Percentiles rank a stretch among this genome's conserved stretches.
These are phyloP conservation scores for Morpho achilles DNA, from an alignment of 2,888 invertebrate species.

Conservation along the genomic window DNA sequence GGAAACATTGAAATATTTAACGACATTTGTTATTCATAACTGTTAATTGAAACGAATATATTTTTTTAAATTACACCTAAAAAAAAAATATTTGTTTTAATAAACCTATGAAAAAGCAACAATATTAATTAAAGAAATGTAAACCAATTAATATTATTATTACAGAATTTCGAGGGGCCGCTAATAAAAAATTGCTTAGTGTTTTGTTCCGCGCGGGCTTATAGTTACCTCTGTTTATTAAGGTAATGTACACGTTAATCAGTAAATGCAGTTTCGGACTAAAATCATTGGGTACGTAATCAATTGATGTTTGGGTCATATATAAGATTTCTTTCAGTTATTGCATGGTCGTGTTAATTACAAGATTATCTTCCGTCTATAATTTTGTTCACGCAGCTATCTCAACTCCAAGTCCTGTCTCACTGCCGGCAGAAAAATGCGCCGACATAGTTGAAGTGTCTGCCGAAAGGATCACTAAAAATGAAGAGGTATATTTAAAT, in stretches of 20 bases:
- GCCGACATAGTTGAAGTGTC: constrained; percentile 41
- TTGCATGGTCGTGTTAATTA: constrained; percentile 29
- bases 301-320: background rate
- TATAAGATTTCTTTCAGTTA: background rate
- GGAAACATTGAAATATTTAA: too few relatives aligned
- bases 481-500: constrained; percentile 49
- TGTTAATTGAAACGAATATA: too few relatives aligned
- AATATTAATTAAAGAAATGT: constrained; percentile 2
- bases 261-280: too few relatives aligned
- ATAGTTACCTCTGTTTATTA: constrained; percentile 3
- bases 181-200: constrained; percentile 5
- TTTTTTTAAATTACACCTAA: too few relatives aligned
- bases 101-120: background rate
- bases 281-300: background rate
- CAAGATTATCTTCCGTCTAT: constrained; percentile 43
- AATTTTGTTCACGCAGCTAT: constrained; percentile 45
- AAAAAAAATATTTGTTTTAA: background rate
- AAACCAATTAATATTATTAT: constrained; percentile 45
- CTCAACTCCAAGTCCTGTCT: constrained; percentile 30
- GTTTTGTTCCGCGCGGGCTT: constrained; percentile 26
- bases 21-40: too few relatives aligned
- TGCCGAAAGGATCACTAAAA: constrained; percentile 27
- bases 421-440: constrained; percentile 32
- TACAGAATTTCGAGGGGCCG: constrained; percentile 45
- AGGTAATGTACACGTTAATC: constrained; percentile 12